A percentile compares a stretch with the other conserved stretches of the same genome.
Conservation (phyloP, 2,888 invertebrate species). For the Arrhopalites spinosus region DNA sequence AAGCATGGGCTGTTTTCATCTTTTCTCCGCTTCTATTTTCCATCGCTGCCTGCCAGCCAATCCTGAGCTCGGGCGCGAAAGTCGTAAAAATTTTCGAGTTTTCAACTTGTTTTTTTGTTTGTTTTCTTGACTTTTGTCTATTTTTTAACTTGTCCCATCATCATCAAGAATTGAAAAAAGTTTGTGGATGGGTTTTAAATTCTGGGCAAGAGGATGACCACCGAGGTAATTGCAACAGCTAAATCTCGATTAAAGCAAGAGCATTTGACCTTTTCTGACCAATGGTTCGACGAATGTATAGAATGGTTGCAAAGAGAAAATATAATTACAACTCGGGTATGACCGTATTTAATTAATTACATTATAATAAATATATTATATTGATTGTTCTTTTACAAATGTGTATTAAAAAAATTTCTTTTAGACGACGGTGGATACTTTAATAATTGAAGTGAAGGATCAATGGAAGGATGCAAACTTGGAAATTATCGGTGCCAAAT, state of each 20-base stretch:
- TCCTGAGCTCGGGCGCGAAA: too few relatives aligned
- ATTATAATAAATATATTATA: neutral
- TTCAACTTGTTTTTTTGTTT: neutral
- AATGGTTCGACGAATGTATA: slow-evolving; percentile 50
- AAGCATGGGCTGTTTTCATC: too few relatives aligned
- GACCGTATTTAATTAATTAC: neutral
- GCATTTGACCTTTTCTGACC: slow-evolving; percentile 41
- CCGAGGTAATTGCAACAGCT: neutral
- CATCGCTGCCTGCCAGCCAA: too few relatives aligned
- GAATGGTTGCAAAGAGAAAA: slow-evolving; percentile 46
- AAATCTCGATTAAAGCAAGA: neutral
- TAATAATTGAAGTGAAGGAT: slow-evolving; percentile 65
- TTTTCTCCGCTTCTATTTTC: too few relatives aligned
- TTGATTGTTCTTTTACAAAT: neutral
- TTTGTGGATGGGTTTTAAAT: too few relatives aligned
- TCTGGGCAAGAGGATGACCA: too few relatives aligned
- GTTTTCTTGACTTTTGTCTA: neutral
- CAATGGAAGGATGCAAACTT: slow-evolving; percentile 73
- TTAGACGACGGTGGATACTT: slow-evolving; percentile 23
- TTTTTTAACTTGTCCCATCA: too few relatives aligned
- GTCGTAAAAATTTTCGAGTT: too few relatives aligned
- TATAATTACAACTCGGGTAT: neutral
- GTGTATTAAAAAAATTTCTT: neutral
- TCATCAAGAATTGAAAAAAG: too few relatives aligned
- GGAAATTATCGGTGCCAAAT: slow-evolving; percentile 68